Percentiles rank a stretch among this genome's conserved stretches.
These are phyloP conservation scores for Parapristionchus giblindavisi DNA, from an alignment of 2,888 invertebrate genomes.

Conservation along the genomic window DNA sequence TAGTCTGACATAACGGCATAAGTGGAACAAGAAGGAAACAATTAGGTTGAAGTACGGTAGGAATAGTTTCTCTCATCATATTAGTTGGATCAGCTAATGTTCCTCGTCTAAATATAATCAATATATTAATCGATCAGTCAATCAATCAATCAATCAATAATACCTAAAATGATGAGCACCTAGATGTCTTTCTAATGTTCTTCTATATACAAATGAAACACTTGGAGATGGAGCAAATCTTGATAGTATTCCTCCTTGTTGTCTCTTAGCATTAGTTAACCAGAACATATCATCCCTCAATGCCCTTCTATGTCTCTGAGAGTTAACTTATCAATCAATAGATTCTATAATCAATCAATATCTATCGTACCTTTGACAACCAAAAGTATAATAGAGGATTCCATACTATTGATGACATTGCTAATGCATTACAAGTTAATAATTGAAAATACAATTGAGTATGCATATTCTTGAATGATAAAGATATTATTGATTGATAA, in stretches of 20 bases:
- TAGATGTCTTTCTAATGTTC: conserved; percentile 65
- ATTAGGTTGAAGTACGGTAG: conserved; percentile 64
- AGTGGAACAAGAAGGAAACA: conserved; percentile 68
- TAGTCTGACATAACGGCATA: conserved; percentile 65
- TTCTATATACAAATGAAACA: conserved; percentile 63
- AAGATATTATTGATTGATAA: background rate
- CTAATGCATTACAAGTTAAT: conserved; percentile 64
- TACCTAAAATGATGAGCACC: conserved; percentile 40
- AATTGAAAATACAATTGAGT: conserved; percentile 66
- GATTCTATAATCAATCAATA: background rate
- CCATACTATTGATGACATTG: conserved; percentile 68
- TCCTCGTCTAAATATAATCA: conserved; percentile 65
- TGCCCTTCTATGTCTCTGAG: conserved; percentile 66
- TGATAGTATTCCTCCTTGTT: conserved; percentile 58
- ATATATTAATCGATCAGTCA: background rate
- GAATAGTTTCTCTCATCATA: conserved; percentile 60
- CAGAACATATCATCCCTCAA: conserved; percentile 69
- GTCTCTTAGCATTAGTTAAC: conserved; percentile 64
- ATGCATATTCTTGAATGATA: conserved; percentile 9
- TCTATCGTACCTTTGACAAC: conserved; percentile 64
- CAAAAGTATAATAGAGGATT: conserved; percentile 69
- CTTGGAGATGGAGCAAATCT: conserved; percentile 67
- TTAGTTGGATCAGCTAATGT: conserved; percentile 69
- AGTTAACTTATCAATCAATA: conserved; percentile 21
- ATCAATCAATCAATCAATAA: no score